Evolutionary conservation across 1,140 invertebrate genomes (phyloP), one percentile per base, ranked within the genome.

Genomic region (Drosophila melanica): DNA sequence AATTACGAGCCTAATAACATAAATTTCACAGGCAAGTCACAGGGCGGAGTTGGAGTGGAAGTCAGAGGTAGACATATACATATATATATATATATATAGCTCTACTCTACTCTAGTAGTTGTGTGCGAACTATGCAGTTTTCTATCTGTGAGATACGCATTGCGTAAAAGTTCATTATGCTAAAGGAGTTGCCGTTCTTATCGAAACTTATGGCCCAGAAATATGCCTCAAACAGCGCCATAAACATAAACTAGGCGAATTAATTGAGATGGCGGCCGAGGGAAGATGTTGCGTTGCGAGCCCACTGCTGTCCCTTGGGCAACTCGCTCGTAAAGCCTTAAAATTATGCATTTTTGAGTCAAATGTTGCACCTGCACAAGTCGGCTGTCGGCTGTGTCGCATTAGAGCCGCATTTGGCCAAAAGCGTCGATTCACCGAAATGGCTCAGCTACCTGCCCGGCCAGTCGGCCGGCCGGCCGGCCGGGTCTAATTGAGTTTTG

Each of bases 231-330:
- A 75, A 55, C 55, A 42, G 67, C 68, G 80, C 62, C 75, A 85
- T 85, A 78, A 87, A 87, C 82, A 87, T 87, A 87, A 87, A 87
- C 84, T 87, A 87, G 77, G 79, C 76, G 84, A 87, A 89, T 89
- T 87, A 87, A 87, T 89, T 87, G 84, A 86, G 82, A 66, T 66
- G 58, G 69, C 39, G 14, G 20, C 1, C 1, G 37, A 20, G 16
- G 14, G 9, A n/a, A 20, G 35, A n/a, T 48, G 67, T 27, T 27
- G 27, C 27, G 16, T 27, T 3, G n/a, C n/a, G n/a, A n/a, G n/a
- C 23, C 11, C 41, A 27, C 18, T 23, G 14, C n/a, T 30, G 20
- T 7, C 57, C 58, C 30, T 48, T 11, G 14, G 16, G 60, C 59
- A 41, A 73, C 53, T 63, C 77, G 75, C 84, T 82, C 82, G 82